Evolutionary conservation across 2,113 vertebrate genomes (phyloP).

Genomic region (Onychorhynchus coronatus): DNA sequence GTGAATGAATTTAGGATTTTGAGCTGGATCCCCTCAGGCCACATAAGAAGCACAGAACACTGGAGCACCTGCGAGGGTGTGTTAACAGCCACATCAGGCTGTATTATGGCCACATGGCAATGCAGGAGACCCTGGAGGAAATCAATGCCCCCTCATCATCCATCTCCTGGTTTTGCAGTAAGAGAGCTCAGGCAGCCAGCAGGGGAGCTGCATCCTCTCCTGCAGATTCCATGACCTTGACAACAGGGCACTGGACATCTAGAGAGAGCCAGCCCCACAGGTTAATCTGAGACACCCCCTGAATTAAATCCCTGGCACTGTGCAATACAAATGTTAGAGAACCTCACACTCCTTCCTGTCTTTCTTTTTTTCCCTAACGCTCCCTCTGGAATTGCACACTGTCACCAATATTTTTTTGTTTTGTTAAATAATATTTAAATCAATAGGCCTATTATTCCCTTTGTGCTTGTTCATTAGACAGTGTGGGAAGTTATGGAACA

Average conservation of each 20-base stretch:
- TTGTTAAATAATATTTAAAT: conserved; percentile 55
- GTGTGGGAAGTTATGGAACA: conserved; percentile 46
- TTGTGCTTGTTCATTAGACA: conserved; percentile 42
- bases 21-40: not conserved
- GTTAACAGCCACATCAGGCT: rapidly evolving
- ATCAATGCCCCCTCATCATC: not conserved
- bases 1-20: not conserved
- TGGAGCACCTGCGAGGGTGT: not conserved
- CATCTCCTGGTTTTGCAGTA: not conserved
- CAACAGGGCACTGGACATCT: rapidly evolving
- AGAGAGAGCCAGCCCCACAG: not conserved
- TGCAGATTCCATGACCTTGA: not conserved
- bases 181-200: not conserved
- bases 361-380: not conserved
- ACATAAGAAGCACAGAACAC: not conserved
- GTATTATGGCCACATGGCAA: rapidly evolving
- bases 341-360: not conserved
- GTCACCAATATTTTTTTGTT: conserved; percentile 4
- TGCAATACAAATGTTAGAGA: not conserved
- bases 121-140: not conserved
- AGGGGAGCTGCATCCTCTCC: not conserved
- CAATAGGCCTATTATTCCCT: conserved; percentile 36
- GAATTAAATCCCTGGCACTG: not conserved
- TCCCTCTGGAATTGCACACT: conserved; percentile 10
- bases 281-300: not conserved